Base-by-base conservation (phyloP, 2,888 invertebrate species). In the Mesorhabditis spiculigera region DNA sequence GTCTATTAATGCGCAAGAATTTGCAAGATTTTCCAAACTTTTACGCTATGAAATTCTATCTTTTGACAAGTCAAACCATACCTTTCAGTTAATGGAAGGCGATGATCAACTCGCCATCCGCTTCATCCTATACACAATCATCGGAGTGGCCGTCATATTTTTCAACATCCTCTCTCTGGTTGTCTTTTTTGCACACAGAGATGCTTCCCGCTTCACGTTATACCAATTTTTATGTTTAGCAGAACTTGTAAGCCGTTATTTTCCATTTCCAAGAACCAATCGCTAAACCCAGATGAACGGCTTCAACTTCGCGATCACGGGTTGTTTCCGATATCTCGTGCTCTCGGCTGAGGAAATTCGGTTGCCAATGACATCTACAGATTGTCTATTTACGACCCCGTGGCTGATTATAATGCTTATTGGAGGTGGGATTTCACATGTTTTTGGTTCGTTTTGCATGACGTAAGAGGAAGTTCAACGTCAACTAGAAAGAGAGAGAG, bases 281-380 rank as follows among this genome's bases (percentile, higher is more conserved):
- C 8, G n/a, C 3, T 50, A n/a, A 50, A 50, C 3, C 58, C 58
- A 50, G 58, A 50, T 50, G n/a, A 50, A 50, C n/a, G 58, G 58
- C n/a, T 50, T 50, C 8, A 50, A 50, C 58, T 50, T 50, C n/a
- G n/a, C 58, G 58, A n/a, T 50, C n/a, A 50, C 58, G 58, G 58
- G 58, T n/a, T 13, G 8, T 3, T 50, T 10, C n/a, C 58, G 58
- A 2, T 50, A 50, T 3, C 8, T 50, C 1, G 58, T 50, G 2
- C 58, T 50, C 58, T 10, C 10, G n/a, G 8, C 58, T 10, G 58
- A n/a, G 2, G 10, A 50, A 13, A 13, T 50, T 50, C 58, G n/a
- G 2, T 10, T 13, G 58, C 58, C 58, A n/a, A 50, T 50, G 58
- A 50, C 58, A 13, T 50, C 58, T 13, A 10, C 10, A 50, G 10